Base-by-base conservation (phyloP, 2,797 vertebrate species). In the Clarias fuscus region DNA sequence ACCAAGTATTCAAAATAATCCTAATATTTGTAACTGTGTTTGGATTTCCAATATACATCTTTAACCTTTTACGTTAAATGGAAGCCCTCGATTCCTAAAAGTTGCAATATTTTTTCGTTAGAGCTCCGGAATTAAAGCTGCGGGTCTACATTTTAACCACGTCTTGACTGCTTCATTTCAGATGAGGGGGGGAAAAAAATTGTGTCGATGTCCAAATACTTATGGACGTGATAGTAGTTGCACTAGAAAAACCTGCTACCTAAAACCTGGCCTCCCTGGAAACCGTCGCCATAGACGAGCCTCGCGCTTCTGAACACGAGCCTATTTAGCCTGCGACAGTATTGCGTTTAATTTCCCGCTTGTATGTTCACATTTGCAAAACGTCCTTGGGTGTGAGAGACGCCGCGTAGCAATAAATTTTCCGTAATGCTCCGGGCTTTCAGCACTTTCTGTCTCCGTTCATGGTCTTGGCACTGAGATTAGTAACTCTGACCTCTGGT, bases 401-500 rank as follows among this genome's bases (percentile, higher is more conserved):
- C n/a, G 4, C 73, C 58, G 53, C 18, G 73, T 30, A 30, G 1
- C 30, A 58, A 77, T 81, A 81, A 62, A 65, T 30, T 30, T 81
- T 64, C 78, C n/a, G 61, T 33, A 64, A 77, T 65, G 78, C 62
- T 48, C 33, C 27, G 59, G 78, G 33, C 78, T 65, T 15, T 81
- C 73, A 20, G 53, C 53, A 30, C 27, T 58, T 58, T 77, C 53
- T 58, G 73, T 77, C 53, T 77, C 73, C 1, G 53, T 77, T 58
- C 53, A 77, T 30, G 53, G 53, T 30, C 48, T 18, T 77, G 78
- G 61, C 78, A 81, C 59, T 81, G 59, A 80, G 78, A 80, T 80
- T 64, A 65, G 73, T 65, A 81, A 43, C 61, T 65, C 61, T 81
- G 78, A 81, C 78, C 78, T 65, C 78, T 64, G 37, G 14, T n/a